Evolutionary conservation across 2,797 vertebrate species (phyloP), one percentile per base, ranked within the genome.

Genomic region (Sciaenops ocellatus): DNA sequence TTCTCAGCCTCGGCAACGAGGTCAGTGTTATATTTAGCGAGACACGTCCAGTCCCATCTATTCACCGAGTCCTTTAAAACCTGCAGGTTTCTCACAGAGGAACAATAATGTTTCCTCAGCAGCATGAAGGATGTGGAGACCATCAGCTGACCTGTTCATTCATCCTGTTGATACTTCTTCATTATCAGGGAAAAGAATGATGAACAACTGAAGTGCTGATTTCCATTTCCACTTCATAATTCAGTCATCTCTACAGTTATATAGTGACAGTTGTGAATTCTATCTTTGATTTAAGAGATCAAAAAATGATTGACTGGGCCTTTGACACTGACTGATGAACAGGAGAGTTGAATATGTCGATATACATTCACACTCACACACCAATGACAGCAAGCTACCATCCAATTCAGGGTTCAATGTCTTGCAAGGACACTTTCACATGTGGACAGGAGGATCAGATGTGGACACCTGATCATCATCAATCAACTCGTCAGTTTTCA

Each of bases 21-120:
- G 78, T 74, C 57, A 50, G 26, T 41, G 44, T 76, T 76, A 76
- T 60, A 76, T 84, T 52, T 79, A 77, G 69, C 66, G 11, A 26
- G 61, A 67, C 46, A 15, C 0, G 20, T 76, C 76, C 12, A 15
- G 15, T 62, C 22, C 9, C 55, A 84, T 87, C 41, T 52, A 54
- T 11, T 84, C 71, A 80, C 62, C 6, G 24, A 42, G 54, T 59
- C 61, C 41, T 61, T 42, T 42, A 57, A 63, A 55, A 78, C 38
- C 57, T 6, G 46, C 81, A 48, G 57, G 65, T 78, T 60, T 55
- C 24, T 44, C 54, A 47, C 2, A 62, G n/a, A 41, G 55, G 0
- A 1, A 41, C 66, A 34, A 5, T 3, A 8, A 54, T 12, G 42
- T 28, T 46, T 51, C 20, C 28, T 65, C 4, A 48, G 42, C 42